phyloP scores from a whole-genome alignment of 2,888 invertebrate genomes.

The Cephus pygmeus region DNA sequence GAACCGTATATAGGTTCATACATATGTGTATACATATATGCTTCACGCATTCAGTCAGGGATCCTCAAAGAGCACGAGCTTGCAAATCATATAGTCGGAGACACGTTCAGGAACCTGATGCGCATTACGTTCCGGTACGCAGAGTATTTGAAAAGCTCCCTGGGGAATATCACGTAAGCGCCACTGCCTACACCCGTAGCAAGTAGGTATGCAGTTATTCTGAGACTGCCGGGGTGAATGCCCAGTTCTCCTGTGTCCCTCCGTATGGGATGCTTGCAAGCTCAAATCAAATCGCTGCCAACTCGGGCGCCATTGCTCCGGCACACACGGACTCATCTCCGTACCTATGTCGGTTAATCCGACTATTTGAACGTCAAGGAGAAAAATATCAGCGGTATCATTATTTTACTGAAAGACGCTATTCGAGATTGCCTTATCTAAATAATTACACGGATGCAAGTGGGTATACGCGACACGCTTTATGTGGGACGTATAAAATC shows the following conservation, averaged over 20 bases:
- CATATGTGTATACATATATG: neutral
- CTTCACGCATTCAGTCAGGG: constrained; percentile 11
- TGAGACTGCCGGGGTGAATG: constrained; percentile 60
- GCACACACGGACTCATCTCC: neutral
- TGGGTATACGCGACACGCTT: neutral
- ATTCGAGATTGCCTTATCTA: neutral
- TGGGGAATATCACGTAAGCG: constrained; percentile 35
- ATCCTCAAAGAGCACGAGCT: constrained; percentile 18
- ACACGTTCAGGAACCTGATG: neutral
- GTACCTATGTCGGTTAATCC: neutral
- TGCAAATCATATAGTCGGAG: neutral
- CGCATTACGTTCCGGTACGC: neutral
- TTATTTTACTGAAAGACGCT: neutral
- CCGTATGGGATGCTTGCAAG: constrained; percentile 2
- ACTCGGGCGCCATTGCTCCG: neutral
- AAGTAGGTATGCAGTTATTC: constrained; percentile 60
- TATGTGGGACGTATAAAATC: neutral
- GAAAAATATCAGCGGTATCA: neutral
- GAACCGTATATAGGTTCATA: neutral
- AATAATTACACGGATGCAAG: neutral
- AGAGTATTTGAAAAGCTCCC: constrained; percentile 15
- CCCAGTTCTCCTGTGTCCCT: constrained; percentile 37
- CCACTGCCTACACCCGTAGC: constrained; percentile 49
- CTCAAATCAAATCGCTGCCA: constrained; percentile 9
- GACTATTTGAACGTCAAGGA: neutral